A percentile compares a stretch with the other conserved stretches of the same genome.
phyloP scores from a whole-genome alignment of 2,797 vertebrate genomes.

The Spheniscus humboldti region DNA sequence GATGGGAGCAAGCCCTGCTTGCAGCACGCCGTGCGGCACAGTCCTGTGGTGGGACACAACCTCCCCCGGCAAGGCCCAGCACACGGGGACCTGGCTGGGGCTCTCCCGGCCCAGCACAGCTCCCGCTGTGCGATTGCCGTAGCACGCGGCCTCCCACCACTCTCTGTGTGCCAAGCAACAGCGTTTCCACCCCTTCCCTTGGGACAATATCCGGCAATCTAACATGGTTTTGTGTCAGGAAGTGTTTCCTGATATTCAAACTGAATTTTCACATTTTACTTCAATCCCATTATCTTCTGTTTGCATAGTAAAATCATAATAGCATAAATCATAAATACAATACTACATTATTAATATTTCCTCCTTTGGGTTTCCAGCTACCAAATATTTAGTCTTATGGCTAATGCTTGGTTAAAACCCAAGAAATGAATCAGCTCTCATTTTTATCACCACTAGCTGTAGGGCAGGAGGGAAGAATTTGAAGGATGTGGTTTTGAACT shows the following conservation, averaged over 20 bases:
- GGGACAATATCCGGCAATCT: not conserved
- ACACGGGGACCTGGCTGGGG: not conserved
- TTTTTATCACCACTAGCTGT: not conserved
- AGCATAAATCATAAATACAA: slow-evolving; percentile 29
- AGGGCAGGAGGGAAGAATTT: not conserved
- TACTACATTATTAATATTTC: slow-evolving; percentile 15
- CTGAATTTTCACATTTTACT: not conserved
- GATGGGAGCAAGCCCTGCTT: not conserved
- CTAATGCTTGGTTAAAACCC: slow-evolving; percentile 22
- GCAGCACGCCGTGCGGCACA: not conserved
- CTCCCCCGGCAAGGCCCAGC: not conserved
- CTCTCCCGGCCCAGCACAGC: fast-evolving
- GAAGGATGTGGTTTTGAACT: not conserved
- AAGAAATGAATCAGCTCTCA: slow-evolving; percentile 2
- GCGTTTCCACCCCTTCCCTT: not conserved
- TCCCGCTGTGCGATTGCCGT: fast-evolving
- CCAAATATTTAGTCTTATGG: not conserved
- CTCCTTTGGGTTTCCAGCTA: slow-evolving; percentile 2
- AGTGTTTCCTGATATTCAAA: not conserved
- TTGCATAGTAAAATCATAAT: not conserved
- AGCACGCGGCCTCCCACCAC: fast-evolving
- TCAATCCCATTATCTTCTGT: not conserved
- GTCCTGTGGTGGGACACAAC: not conserved
- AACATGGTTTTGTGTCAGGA: not conserved
- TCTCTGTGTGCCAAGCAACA: not conserved